Base-by-base conservation (phyloP, 1,140 invertebrate species). In the Scaptodrosophila lebanonensis region DNA sequence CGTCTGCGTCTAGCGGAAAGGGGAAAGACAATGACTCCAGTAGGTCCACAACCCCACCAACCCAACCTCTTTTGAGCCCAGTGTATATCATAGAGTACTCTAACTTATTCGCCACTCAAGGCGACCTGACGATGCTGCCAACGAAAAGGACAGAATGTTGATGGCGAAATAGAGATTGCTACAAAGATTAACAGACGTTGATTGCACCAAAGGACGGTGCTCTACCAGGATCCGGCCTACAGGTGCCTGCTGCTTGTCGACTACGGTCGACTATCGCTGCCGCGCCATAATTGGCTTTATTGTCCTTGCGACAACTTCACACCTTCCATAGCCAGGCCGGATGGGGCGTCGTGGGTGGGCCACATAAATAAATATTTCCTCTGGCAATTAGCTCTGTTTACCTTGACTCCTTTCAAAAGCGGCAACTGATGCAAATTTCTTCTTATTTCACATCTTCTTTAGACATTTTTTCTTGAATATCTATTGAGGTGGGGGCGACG, bases 111-210 rank as follows among this genome's bases (percentile, higher is more conserved):
- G n/a, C 61, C 25, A 62, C 59, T 66, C 51, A 52, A 75, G 71
- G 50, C 62, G 45, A n/a, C n/a, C n/a, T n/a, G n/a, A n/a, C n/a
- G n/a, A n/a, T n/a, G n/a, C 18, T 39, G 67, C 33, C 42, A 17
- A 25, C 51, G 22, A 45, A 30, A 33, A 30, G 12, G 53, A 45
- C 45, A 45, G 29, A 38, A 30, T 40, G 42, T 30, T 39, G 62
- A 63, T 67, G 57, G 47, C 58, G 63, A 71, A 67, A 62, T 62
- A 56, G 63, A 82, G 75, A 82, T 82, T 82, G 75, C 75, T 51
- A 69, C 75, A 70, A 59, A 82, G 75, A 82, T 82, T 82, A 69
- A 82, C 75, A 82, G 60, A 51, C 75, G 75, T 67, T 82, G 75
- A 82, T 82, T 82, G 75, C 75, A 53, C 69, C 38, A 36, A 49